Conservation (phyloP, 2,888 invertebrate genomes). For the Dryomyza anilis region DNA sequence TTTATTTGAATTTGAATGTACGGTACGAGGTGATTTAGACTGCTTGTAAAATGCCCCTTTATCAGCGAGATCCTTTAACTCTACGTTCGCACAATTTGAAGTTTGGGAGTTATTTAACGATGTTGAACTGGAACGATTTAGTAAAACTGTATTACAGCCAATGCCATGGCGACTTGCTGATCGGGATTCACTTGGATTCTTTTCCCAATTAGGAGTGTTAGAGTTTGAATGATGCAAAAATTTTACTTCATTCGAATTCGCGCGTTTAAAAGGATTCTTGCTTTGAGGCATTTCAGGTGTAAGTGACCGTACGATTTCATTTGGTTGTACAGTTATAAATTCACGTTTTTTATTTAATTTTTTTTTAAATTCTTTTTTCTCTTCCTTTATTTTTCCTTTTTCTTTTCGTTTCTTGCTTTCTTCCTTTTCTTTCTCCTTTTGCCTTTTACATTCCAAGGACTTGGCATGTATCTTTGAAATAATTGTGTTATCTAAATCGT, state of each 20-base stretch:
- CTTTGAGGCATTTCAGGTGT: conserved; percentile 19
- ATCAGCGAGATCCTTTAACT: not conserved
- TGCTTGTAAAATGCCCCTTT: not conserved
- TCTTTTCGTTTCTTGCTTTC: conserved; percentile 5
- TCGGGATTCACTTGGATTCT: not conserved
- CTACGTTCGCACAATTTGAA: not conserved
- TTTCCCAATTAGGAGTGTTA: conserved; percentile 28
- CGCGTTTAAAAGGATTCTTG: conserved; percentile 38
- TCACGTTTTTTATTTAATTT: not conserved
- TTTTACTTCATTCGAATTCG: conserved; percentile 35
- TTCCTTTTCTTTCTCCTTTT: conserved; percentile 35
- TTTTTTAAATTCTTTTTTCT: not conserved
- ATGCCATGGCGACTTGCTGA: conserved; percentile 7
- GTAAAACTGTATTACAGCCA: conserved; percentile 4
- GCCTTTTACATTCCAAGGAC: conserved; percentile 42
- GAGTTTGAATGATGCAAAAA: conserved; percentile 34
- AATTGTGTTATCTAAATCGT: conserved; percentile 47
- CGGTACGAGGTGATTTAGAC: not conserved
- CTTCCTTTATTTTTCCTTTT: not conserved
- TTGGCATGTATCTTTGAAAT: conserved; percentile 43
- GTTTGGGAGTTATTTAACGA: conserved; percentile 17
- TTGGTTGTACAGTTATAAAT: not conserved
- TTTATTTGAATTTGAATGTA: too few species aligned
- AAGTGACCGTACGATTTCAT: not conserved
- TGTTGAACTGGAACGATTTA: conserved; percentile 31